phyloP scores from a whole-genome alignment of 1,140 invertebrate species.

The Patella vulgata region DNA sequence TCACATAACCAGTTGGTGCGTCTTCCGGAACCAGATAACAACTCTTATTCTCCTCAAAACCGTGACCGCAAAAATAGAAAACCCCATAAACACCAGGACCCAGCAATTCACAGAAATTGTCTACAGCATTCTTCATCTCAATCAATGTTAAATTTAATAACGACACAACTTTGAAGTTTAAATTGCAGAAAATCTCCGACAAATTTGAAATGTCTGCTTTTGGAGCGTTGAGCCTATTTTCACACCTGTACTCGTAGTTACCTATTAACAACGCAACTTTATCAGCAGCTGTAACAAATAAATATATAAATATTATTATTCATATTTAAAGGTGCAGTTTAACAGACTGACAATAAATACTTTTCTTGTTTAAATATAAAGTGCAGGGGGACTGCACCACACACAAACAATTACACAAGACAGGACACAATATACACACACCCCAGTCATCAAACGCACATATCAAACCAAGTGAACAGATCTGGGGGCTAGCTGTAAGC shows the following conservation, averaged over 20 bases:
- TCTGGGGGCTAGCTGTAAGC: too few species aligned
- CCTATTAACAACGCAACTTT: slow-evolving; percentile 69
- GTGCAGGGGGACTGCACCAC: too few species aligned
- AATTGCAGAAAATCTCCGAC: slow-evolving; percentile 48
- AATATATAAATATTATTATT: slow-evolving; percentile 1
- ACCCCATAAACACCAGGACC: slow-evolving; percentile 67
- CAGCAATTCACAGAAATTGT: slow-evolving; percentile 64
- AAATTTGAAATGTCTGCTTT: slow-evolving; percentile 58
- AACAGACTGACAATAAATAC: not conserved
- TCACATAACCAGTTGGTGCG: slow-evolving; percentile 61
- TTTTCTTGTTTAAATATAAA: not conserved
- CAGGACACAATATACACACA: not conserved
- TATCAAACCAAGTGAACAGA: too few species aligned
- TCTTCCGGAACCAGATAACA: slow-evolving; percentile 68
- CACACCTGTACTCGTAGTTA: slow-evolving; percentile 64
- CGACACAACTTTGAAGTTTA: slow-evolving; percentile 68
- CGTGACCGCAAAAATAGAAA: slow-evolving; percentile 70
- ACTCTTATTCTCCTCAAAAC: slow-evolving; percentile 67
- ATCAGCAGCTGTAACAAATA: slow-evolving; percentile 59
- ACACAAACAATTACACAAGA: too few species aligned
- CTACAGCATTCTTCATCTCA: slow-evolving; percentile 66
- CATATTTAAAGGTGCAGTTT: not conserved
- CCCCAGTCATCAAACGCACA: too few species aligned
- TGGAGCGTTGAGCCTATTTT: slow-evolving; percentile 63
- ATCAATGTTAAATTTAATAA: slow-evolving; percentile 65